A percentile compares a stretch with the other conserved stretches of the same genome.
phyloP scores from a whole-genome alignment of 1,140 invertebrate species.

The Luehdorfia chinensis region DNA sequence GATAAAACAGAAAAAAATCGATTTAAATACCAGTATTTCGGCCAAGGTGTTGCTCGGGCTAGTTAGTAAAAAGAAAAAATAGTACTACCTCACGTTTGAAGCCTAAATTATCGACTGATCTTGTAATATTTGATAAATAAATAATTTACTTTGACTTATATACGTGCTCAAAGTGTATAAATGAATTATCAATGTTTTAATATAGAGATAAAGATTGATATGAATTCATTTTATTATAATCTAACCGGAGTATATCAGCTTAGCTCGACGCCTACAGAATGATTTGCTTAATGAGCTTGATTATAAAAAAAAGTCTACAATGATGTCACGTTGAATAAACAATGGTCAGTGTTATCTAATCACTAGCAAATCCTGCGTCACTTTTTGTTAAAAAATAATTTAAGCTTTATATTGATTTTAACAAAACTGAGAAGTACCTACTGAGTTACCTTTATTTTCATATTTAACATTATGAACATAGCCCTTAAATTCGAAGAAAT shows the following conservation, averaged over 20 bases:
- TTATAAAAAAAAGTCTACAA: not conserved
- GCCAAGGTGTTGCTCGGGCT: not conserved
- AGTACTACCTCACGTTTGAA: not conserved
- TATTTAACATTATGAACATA: too few species aligned
- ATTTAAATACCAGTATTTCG: slow-evolving; percentile 3
- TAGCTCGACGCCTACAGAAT: not conserved
- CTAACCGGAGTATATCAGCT: too few species aligned
- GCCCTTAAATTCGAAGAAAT: too few species aligned
- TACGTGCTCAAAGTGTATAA: not conserved
- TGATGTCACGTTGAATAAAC: slow-evolving; percentile 3
- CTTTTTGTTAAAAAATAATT: not conserved
- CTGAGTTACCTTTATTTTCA: too few species aligned
- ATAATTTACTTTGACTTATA: not conserved
- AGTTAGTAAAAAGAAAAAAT: not conserved
- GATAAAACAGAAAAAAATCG: slow-evolving; percentile 6
- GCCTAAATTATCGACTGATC: not conserved
- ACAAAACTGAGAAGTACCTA: too few species aligned
- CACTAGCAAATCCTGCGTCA: slow-evolving; percentile 1
- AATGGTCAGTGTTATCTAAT: not conserved
- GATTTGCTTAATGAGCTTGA: not conserved
- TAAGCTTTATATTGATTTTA: not conserved
- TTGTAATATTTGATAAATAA: not conserved
- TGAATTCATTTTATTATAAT: too few species aligned
- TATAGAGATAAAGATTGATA: not conserved
- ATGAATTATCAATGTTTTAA: not conserved